phyloP scores from a whole-genome alignment of 2,888 invertebrate species.

The Dermolepida albohirtum region DNA sequence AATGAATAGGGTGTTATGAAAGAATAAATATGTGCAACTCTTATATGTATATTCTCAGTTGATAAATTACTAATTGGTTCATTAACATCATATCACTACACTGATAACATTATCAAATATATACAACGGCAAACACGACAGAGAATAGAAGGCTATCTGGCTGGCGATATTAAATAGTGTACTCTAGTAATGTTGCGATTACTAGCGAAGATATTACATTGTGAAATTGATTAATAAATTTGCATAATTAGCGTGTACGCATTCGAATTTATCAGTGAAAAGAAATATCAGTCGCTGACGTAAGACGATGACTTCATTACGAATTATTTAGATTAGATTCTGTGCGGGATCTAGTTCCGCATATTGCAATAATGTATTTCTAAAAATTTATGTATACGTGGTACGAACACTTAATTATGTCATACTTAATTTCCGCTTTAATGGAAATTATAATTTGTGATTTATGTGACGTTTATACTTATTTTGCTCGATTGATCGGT shows the following conservation, averaged over 20 bases:
- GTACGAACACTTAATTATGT: conserved; percentile 11
- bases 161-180: conserved; percentile 30
- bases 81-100: conserved; percentile 21
- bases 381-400: conserved; percentile 6
- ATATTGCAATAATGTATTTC: conserved; percentile 10
- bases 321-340: conserved; percentile 26
- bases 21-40: background rate
- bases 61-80: conserved; percentile 28
- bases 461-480: background rate
- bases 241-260: conserved; percentile 29
- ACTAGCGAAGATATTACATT: conserved; percentile 30
- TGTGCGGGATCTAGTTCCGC: conserved; percentile 2
- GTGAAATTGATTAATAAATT: conserved; percentile 34
- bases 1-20: background rate
- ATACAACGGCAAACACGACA: conserved; percentile 17
- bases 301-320: conserved; percentile 30
- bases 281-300: conserved; percentile 1
- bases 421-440: conserved; percentile 10
- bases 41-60: background rate
- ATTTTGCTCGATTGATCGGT: background rate
- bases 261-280: conserved; percentile 22
- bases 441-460: background rate
- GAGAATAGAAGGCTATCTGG: conserved; percentile 21
- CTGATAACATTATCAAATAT: conserved; percentile 26
- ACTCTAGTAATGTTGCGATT: conserved; percentile 22